A percentile compares a stretch with the other conserved stretches of the same genome.
Conservation (phyloP, 30 jellyfish, hydroid and myxozoan species). For the Mastigias papua region DNA sequence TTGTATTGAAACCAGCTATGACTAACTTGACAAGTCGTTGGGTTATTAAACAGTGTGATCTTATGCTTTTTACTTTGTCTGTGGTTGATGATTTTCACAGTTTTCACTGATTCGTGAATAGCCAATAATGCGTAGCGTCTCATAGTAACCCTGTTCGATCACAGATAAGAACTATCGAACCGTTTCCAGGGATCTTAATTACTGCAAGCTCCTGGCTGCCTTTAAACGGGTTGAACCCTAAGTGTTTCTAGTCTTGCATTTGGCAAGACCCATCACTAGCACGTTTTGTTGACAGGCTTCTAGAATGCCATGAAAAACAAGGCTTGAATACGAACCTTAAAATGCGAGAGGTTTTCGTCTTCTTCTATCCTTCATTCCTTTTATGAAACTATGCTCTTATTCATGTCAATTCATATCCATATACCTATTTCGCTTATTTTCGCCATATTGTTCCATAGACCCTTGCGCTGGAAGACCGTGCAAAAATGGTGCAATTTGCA, state of each 20-base stretch:
- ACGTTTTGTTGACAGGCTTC: too few relatives aligned
- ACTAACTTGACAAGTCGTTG: not conserved
- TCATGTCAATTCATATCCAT: not conserved
- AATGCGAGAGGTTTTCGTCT: too few relatives aligned
- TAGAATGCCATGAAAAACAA: too few relatives aligned
- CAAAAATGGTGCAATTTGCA: slow-evolving; percentile 91
- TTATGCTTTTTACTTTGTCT: not conserved
- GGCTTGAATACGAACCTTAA: too few relatives aligned
- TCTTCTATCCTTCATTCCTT: too few relatives aligned
- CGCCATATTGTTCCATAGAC: slow-evolving; percentile 53
- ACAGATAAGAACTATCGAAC: not conserved
- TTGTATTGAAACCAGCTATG: not conserved
- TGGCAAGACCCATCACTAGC: too few relatives aligned
- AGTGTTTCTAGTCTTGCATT: too few relatives aligned
- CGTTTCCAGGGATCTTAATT: not conserved
- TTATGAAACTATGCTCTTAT: too few relatives aligned
- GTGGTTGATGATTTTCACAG: not conserved
- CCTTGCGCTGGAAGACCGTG: slow-evolving; percentile 97
- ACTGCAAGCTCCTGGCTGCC: too few relatives aligned
- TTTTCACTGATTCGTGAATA: not conserved
- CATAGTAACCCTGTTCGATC: not conserved
- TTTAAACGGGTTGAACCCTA: too few relatives aligned
- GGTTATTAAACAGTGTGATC: not conserved
- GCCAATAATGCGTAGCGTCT: not conserved
- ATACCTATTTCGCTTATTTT: not conserved